These are phyloP conservation scores for Chrysaora quinquecirrha DNA, from an alignment of 30 jellyfish, hydroid and myxozoan genomes.

Conservation along the genomic window DNA sequence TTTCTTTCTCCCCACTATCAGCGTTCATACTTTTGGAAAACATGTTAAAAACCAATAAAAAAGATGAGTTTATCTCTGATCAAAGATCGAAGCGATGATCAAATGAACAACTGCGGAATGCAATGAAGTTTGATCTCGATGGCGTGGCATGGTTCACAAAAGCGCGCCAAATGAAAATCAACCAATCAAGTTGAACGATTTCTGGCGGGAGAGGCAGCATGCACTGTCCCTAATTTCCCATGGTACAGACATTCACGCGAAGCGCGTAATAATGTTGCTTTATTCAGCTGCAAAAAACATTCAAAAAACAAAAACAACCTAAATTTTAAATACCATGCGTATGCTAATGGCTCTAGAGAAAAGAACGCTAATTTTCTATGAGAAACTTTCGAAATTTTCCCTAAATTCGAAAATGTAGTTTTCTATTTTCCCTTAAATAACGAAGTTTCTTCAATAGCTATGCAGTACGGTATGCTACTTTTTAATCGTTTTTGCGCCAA, in stretches of 20 bases:
- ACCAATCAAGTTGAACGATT: background rate
- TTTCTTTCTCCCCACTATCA: constrained; percentile 57
- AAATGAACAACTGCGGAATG: constrained; percentile 13
- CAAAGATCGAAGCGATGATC: constrained; percentile 10
- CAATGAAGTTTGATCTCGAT: constrained; percentile 10
- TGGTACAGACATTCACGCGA: too few species aligned
- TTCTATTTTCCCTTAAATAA: too few species aligned
- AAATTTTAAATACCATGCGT: too few species aligned
- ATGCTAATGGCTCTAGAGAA: too few species aligned
- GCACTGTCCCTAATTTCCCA: background rate
- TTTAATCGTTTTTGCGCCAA: too few species aligned
- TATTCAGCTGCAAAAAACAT: too few species aligned
- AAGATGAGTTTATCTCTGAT: background rate
- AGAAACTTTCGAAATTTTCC: too few species aligned
- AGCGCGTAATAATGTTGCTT: too few species aligned
- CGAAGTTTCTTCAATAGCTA: too few species aligned
- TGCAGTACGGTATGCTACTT: too few species aligned
- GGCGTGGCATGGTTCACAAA: constrained; percentile 53
- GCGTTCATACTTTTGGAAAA: constrained; percentile 6
- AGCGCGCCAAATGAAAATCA: constrained; percentile 45
- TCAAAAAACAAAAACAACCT: background rate
- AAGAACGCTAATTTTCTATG: too few species aligned
- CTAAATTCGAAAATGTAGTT: too few species aligned
- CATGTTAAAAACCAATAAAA: background rate
- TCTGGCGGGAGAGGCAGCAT: background rate